phyloP scores from a whole-genome alignment of 2,113 vertebrate species.

The Corynorhinus townsendii region DNA sequence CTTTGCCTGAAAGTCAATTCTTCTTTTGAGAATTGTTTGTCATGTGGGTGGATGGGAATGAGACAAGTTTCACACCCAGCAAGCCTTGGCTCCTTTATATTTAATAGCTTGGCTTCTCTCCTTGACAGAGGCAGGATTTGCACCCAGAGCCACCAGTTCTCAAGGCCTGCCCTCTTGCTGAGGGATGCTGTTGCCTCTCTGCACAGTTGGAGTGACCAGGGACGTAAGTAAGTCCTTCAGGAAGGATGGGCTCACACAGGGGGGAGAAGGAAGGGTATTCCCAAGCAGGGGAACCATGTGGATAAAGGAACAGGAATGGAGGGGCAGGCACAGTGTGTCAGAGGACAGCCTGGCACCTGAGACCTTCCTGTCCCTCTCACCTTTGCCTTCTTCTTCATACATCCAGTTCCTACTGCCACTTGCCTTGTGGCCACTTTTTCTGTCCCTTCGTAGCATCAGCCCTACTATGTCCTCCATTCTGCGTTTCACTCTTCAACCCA shows the following conservation, averaged over 20 bases:
- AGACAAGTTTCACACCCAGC: background rate
- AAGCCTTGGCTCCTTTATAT: background rate
- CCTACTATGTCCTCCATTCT: rapidly evolving
- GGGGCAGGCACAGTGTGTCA: background rate
- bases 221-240: background rate
- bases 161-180: background rate
- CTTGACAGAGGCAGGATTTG: background rate
- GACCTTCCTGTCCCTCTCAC: rapidly evolving
- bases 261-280: background rate
- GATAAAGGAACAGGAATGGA: background rate
- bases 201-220: background rate
- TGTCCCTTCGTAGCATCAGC: too few species aligned
- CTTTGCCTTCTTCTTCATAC: background rate
- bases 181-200: background rate
- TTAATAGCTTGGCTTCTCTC: background rate
- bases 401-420: background rate
- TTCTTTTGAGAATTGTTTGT: background rate
- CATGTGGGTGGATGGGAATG: background rate
- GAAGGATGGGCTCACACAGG: background rate
- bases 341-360: too few species aligned
- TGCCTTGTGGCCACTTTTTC: background rate
- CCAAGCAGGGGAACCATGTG: background rate
- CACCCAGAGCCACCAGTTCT: background rate
- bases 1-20: background rate
- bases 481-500: rapidly evolving